Evolutionary conservation across 2,113 vertebrate species (phyloP).

Genomic region (Cololabis saira): DNA sequence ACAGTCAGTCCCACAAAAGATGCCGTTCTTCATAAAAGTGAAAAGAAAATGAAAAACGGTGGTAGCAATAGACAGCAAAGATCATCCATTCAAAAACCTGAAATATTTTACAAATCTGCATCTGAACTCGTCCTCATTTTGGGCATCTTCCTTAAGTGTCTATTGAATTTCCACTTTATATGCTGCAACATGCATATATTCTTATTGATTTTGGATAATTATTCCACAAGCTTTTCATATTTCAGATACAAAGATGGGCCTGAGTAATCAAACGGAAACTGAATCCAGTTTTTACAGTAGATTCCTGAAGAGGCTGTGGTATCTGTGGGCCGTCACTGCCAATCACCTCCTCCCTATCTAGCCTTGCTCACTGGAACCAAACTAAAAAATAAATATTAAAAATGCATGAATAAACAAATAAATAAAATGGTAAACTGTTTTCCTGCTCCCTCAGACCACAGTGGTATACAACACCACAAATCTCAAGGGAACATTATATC

Average conservation of each 20-base stretch:
- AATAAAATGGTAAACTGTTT: background rate
- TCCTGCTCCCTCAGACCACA: background rate
- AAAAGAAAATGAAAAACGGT: no score
- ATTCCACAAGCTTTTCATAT: background rate
- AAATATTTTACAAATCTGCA: no score
- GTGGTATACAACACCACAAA: slow-evolving; percentile 1
- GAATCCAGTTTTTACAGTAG: slow-evolving; percentile 3
- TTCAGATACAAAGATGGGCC: background rate
- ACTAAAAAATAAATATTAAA: slow-evolving; percentile 2
- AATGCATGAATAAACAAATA: no score
- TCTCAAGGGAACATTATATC: background rate
- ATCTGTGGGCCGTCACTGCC: slow-evolving; percentile 7
- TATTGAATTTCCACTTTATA: background rate
- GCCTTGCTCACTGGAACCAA: background rate
- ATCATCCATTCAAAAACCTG: no score
- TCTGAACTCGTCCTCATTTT: no score
- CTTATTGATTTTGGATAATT: background rate
- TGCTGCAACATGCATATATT: background rate
- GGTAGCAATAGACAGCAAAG: no score
- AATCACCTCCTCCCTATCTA: slow-evolving; percentile 11
- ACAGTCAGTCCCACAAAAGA: no score
- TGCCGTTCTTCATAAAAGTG: no score
- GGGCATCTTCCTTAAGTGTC: background rate
- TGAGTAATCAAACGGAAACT: background rate
- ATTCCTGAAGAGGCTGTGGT: slow-evolving; percentile 17